A percentile compares a stretch with the other conserved stretches of the same genome.
Conservation (phyloP, 2,888 invertebrate genomes). For the Bellardia bayeri region DNA sequence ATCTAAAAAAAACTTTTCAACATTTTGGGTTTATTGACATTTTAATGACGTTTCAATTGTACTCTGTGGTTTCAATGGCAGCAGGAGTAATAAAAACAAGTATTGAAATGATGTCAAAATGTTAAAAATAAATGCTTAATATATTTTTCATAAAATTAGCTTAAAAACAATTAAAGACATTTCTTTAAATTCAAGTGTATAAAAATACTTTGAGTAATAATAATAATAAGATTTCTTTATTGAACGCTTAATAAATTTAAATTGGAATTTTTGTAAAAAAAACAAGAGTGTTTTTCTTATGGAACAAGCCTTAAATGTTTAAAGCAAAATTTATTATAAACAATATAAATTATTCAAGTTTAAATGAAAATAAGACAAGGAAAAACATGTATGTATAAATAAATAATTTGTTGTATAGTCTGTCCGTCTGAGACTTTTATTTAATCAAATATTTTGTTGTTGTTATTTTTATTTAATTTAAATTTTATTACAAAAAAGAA, state of each 20-base stretch:
- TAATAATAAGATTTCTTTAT: constrained; percentile 6
- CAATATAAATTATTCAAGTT: constrained; percentile 10
- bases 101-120: constrained; percentile 39
- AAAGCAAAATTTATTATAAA: constrained; percentile 44
- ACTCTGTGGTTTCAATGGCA: too few relatives aligned
- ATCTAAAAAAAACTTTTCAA: neutral
- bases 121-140: neutral
- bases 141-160: neutral
- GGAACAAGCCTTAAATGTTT: neutral
- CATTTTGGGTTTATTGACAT: constrained; percentile 62
- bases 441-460: constrained; percentile 3
- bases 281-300: neutral
- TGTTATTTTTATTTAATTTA: neutral
- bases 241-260: constrained; percentile 12
- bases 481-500: constrained; percentile 3
- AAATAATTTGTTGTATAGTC: constrained; percentile 6
- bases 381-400: constrained; percentile 29
- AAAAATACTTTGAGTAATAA: constrained; percentile 2
- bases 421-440: neutral
- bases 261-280: constrained; percentile 4
- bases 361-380: neutral
- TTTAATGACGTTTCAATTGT: constrained; percentile 47
- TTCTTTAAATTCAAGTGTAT: constrained; percentile 19
- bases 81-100: constrained; percentile 4
- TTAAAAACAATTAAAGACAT: constrained; percentile 26